Percentiles rank a stretch among this genome's conserved stretches.
phyloP scores from a whole-genome alignment of 2,888 invertebrate species.

The Cheilosia soror region DNA sequence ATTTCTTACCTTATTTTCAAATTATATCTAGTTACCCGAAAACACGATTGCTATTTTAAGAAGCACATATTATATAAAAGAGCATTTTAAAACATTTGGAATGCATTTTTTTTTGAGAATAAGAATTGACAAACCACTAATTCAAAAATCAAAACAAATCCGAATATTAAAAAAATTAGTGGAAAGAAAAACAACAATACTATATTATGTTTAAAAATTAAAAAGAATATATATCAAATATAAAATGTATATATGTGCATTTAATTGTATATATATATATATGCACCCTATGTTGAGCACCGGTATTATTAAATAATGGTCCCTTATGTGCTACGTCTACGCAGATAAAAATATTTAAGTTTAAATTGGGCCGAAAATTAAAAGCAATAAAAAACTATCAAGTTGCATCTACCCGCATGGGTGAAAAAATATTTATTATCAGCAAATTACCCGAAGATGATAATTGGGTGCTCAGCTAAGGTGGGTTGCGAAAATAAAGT shows the following conservation, averaged over 20 bases:
- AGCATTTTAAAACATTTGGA: constrained; percentile 16
- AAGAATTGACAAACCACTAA: background rate
- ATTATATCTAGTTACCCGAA: constrained; percentile 4
- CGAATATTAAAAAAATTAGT: constrained; percentile 11
- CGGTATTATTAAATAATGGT: background rate
- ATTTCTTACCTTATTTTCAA: constrained; percentile 1
- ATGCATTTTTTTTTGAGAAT: constrained; percentile 5
- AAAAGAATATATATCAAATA: background rate
- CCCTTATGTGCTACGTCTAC: background rate
- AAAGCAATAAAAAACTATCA: background rate
- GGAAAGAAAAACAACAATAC: background rate
- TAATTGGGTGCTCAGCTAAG: background rate
- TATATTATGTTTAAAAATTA: constrained; percentile 10
- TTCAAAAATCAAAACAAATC: constrained; percentile 14
- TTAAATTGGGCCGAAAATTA: background rate
- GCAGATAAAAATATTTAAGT: background rate
- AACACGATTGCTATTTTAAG: constrained; percentile 6
- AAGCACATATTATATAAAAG: constrained; percentile 10
- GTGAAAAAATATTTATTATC: background rate
- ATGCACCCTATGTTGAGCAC: constrained; percentile 5
- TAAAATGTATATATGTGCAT: background rate
- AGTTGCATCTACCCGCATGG: no score
- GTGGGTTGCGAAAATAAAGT: constrained; percentile 2
- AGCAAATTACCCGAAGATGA: background rate
- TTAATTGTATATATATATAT: constrained; percentile 23